Evolutionary conservation across 2,113 vertebrate species (phyloP).

Genomic region (Cercopithecus mona): DNA sequence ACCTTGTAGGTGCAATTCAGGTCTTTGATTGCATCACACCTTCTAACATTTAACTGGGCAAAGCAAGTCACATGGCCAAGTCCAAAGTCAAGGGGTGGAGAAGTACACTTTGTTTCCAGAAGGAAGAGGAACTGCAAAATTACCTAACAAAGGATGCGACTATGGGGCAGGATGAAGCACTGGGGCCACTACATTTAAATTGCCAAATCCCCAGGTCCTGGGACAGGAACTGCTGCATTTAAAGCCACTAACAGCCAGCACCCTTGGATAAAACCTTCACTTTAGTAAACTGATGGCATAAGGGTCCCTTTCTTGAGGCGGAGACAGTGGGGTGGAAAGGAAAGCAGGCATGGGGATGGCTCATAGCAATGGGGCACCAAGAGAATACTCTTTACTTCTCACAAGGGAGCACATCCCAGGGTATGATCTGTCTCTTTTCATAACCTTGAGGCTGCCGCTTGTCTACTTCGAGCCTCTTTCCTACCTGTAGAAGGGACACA

Average conservation of each 20-base stretch:
- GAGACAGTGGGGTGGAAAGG: neutral
- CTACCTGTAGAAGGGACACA: neutral
- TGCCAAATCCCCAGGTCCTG: neutral
- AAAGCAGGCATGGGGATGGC: neutral
- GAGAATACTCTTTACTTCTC: neutral
- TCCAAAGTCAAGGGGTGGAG: neutral
- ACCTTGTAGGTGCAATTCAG: neutral
- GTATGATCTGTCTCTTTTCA: neutral
- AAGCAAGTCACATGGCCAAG: neutral
- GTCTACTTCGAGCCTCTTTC: neutral
- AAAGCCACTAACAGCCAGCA: neutral
- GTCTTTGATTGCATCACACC: neutral
- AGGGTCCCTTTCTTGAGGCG: neutral
- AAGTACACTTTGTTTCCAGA: neutral
- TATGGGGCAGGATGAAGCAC: neutral
- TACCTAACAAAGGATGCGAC: neutral
- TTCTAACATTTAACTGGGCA: neutral
- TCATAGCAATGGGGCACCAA: accelerated
- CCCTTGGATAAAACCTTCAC: neutral
- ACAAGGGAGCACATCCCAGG: neutral
- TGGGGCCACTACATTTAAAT: too few species aligned
- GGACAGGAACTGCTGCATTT: neutral
- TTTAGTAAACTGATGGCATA: neutral
- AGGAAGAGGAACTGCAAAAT: neutral
- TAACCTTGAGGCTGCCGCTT: neutral